Evolutionary conservation across 2,888 invertebrate species (phyloP), one percentile per base, ranked within the genome.

Genomic region (Aphelenchoides bicaudatus): DNA sequence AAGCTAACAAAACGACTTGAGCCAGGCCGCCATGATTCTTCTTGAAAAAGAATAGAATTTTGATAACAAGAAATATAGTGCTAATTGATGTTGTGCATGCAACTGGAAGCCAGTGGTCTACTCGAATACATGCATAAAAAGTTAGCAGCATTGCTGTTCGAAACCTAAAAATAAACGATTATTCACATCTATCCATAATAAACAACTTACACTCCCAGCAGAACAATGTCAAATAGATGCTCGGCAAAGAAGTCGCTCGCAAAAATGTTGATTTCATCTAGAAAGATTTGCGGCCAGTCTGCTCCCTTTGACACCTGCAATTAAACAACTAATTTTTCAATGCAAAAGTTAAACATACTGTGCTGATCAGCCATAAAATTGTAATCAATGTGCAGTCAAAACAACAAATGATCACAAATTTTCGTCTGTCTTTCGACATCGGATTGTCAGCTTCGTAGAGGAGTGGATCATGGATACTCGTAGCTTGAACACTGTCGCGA

Each of bases 281-380:
- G 47, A 46, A 74, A 73, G 1, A 61, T 61, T 28, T 61, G 59
- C 21, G 67, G 55, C 72, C 74, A 73, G 37, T 70, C 65, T 39
- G 66, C 68, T 28, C 66, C 63, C 29, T 64, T 58, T 3, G 69
- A 68, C 0, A 71, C 67, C 66, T 65, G 31, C 56, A 58, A 59
- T 2, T 1, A 56, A 3, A 21, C n/a, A 13, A 13, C 28, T 13
- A 19, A 34, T 2, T 13, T 56, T 2, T 30, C 4, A 54, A 52
- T 5, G 13, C 10, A 23, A 25, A 37, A 43, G 2, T n/a, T n/a
- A n/a, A 13, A 43, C 68, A 39, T 27, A 73, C 72, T 30, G 69
- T 67, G 31, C 68, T 70, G 43, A 74, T 53, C 1, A 74, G 56
- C 74, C 74, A 74, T n/a, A 74, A 59, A 13, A 74, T 59, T 29